Evolutionary conservation across 2,797 vertebrate genomes (phyloP).

Genomic region (Paramormyrops hopkinsi): DNA sequence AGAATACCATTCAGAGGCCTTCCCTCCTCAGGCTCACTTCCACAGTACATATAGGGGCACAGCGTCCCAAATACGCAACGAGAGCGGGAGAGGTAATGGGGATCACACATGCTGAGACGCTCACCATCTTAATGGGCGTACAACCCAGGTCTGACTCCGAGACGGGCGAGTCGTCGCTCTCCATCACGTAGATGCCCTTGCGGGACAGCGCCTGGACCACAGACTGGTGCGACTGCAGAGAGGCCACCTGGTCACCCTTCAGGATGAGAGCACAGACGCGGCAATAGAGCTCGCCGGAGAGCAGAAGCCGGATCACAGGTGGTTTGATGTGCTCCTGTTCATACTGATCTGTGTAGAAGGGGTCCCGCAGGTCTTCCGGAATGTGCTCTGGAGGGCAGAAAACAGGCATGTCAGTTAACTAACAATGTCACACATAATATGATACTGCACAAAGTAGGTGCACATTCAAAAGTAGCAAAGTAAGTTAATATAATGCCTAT

Average conservation of each 20-base stretch:
- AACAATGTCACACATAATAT: neutral
- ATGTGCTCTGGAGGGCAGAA: constrained; percentile 72
- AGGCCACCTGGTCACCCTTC: constrained; percentile 85
- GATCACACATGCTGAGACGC: constrained; percentile 28
- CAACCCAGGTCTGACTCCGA: constrained; percentile 78
- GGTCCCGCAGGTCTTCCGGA: constrained; percentile 89
- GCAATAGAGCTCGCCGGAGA: constrained; percentile 93
- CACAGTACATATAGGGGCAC: neutral
- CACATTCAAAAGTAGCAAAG: neutral
- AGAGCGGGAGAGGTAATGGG: neutral
- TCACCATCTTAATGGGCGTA: constrained; percentile 94
- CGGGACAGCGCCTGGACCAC: constrained; percentile 88
- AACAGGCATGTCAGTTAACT: neutral
- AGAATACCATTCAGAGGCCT: neutral
- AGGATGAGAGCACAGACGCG: constrained; percentile 91
- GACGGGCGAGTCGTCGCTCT: constrained; percentile 84
- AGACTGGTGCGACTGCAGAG: constrained; percentile 85
- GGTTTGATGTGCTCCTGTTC: constrained; percentile 98
- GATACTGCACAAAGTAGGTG: neutral
- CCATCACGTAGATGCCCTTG: constrained; percentile 97
- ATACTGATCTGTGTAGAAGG: constrained; percentile 94
- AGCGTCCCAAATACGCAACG: neutral
- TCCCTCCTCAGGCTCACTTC: neutral
- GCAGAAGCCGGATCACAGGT: constrained; percentile 80
- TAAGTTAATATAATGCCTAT: neutral